Conservation (phyloP, 2,888 invertebrate genomes). For the Temnothorax unifasciatus region DNA sequence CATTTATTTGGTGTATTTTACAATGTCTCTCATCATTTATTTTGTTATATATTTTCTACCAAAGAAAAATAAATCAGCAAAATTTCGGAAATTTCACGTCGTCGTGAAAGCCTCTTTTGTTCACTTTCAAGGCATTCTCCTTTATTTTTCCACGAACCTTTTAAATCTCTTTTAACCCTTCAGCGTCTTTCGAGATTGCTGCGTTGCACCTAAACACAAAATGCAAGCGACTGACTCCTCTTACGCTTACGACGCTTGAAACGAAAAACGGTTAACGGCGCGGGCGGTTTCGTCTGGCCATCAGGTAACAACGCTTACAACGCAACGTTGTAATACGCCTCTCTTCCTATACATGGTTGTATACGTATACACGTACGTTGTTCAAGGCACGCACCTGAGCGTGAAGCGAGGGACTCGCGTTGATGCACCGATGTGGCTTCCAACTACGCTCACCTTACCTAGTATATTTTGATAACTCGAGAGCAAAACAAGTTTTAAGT, state of each 20-base stretch:
- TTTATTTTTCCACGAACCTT: constrained; percentile 5
- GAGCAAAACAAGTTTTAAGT: not conserved
- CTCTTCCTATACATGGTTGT: constrained; percentile 31
- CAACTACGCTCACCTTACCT: constrained; percentile 67
- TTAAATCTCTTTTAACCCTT: not conserved
- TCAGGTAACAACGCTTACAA: constrained; percentile 55
- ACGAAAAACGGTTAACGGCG: constrained; percentile 63
- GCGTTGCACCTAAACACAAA: constrained; percentile 45
- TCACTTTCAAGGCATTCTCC: not conserved
- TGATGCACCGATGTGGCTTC: constrained; percentile 75
- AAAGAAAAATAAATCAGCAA: not conserved
- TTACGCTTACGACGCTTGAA: constrained; percentile 67
- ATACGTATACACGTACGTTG: constrained; percentile 54
- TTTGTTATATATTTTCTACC: not conserved
- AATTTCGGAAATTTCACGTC: not conserved
- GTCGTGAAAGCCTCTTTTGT: not conserved
- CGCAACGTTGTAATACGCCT: constrained; percentile 41
- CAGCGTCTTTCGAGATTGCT: constrained; percentile 18
- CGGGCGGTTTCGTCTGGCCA: constrained; percentile 52
- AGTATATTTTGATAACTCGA: constrained; percentile 29
- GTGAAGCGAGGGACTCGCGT: constrained; percentile 75
- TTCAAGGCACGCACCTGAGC: constrained; percentile 80
- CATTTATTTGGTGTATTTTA: not conserved
- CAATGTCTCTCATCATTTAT: not conserved
- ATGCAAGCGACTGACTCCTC: constrained; percentile 51